Percentiles rank a stretch among this genome's conserved stretches.
phyloP scores from a whole-genome alignment of 2,888 invertebrate genomes.

The Sphaeridia pumilis region DNA sequence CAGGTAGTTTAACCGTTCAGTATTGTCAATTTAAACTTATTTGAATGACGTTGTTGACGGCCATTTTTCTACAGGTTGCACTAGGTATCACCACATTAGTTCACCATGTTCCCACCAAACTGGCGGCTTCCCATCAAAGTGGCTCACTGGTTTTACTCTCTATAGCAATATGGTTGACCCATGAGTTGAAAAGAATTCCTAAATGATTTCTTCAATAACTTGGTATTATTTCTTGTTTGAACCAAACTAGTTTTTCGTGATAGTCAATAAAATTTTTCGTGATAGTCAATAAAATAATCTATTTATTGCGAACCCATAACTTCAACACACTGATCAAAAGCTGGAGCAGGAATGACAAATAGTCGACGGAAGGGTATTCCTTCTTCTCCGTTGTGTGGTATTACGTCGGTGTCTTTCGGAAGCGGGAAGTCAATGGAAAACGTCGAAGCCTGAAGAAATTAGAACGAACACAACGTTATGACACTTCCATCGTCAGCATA shows the following conservation, averaged over 20 bases:
- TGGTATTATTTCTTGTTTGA: too few relatives aligned
- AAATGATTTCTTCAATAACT: conserved; percentile 26
- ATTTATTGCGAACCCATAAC: neutral
- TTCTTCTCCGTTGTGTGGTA: conserved; percentile 10
- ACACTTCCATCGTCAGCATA: too few relatives aligned
- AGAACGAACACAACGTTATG: too few relatives aligned
- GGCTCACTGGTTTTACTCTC: conserved; percentile 80
- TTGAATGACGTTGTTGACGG: conserved; percentile 1
- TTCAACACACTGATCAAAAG: conserved; percentile 3
- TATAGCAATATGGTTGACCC: conserved; percentile 81
- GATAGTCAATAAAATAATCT: neutral
- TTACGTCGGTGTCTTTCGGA: conserved; percentile 7
- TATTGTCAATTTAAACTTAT: too few relatives aligned
- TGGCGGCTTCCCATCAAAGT: conserved; percentile 89
- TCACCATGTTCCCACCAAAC: conserved; percentile 70
- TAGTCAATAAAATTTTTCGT: too few relatives aligned
- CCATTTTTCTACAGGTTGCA: conserved; percentile 53
- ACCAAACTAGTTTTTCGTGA: too few relatives aligned
- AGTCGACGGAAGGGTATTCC: conserved; percentile 13
- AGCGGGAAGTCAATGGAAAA: conserved; percentile 7
- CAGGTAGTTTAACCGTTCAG: too few relatives aligned
- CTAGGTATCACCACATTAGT: conserved; percentile 78
- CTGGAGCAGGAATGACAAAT: neutral
- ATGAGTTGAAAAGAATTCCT: conserved; percentile 58
- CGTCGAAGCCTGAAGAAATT: conserved; percentile 1